Base-by-base conservation (phyloP, 1,140 invertebrate genomes). In the Philopotamus ludificatus region DNA sequence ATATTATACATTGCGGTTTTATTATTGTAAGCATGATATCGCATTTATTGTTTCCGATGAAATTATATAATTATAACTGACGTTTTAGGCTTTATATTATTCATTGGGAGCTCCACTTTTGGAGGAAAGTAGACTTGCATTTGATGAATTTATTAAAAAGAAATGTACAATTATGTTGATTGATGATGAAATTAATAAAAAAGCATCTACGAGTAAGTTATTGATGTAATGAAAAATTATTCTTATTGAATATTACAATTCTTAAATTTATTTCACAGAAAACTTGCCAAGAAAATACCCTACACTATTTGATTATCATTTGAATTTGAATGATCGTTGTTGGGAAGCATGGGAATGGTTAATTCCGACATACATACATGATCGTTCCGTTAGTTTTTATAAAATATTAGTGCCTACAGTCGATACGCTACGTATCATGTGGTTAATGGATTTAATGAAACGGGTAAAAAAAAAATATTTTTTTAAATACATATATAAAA, bases 331-430 rank as follows among this genome's bases (percentile, higher is more conserved):
- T 10, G 79, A 84, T n/a, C 77, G 79, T 70, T 77, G 81, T n/a
- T 97, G 94, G 94, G 82, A 88, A n/a, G 87, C 92, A 4, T 95
- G 93, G 92, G 85, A 86, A 64, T 86, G 85, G 79, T 72, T 92
- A 21, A 86, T 95, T 3, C 86, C 87, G 0, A 73, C 81, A 8
- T 95, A 95, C 73, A 70, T 85, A 0, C 92, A 95, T 73, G 84
- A 92, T 70, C 78, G 82, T 0, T 72, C 79, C 0, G 84, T 84
- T 70, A 85, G 84, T 71, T 94, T 92, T 74, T 87, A 86, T 12
- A 86, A 94, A 54, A 70, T 95, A 72, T 79, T 96, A 10, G 93
- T 97, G 1, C 93, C 93, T 0, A 97, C 93, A 0, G 83, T 92
- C 0, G 93, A 96, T 73, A 95, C 93, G 0, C 80, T 92, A 4